These are phyloP conservation scores for Fulica atra DNA, from an alignment of 2,113 vertebrate species.

Conservation along the genomic window DNA sequence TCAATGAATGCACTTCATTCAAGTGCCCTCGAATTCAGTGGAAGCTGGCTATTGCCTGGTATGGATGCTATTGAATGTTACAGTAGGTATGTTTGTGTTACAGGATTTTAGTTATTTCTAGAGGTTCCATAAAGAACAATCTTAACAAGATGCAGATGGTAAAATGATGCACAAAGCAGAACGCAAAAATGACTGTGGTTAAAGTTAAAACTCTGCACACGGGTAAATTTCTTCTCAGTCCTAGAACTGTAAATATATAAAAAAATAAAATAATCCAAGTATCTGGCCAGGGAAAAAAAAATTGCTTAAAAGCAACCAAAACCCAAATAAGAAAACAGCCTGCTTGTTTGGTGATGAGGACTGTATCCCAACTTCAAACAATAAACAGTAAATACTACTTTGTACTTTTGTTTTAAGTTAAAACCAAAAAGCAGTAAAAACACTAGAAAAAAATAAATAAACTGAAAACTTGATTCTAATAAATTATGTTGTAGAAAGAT, in stretches of 20 bases:
- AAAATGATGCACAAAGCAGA: constrained; percentile 28
- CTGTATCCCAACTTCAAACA: constrained; percentile 20
- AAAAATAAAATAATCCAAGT: neutral
- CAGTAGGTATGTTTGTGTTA: constrained; percentile 14
- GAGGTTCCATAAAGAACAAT: constrained; percentile 23
- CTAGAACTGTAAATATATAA: neutral
- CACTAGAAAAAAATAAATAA: constrained; percentile 47
- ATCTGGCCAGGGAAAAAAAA: neutral
- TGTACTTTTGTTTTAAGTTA: constrained; percentile 44
- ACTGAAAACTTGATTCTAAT: constrained; percentile 41
- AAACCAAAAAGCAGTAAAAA: constrained; percentile 49
- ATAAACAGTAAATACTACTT: constrained; percentile 37
- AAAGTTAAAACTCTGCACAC: neutral
- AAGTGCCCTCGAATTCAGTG: neutral
- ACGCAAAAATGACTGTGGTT: constrained; percentile 15
- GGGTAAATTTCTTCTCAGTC: neutral
- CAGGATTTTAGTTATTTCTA: constrained; percentile 19
- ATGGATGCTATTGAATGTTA: neutral
- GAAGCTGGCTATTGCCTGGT: neutral
- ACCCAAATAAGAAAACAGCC: neutral
- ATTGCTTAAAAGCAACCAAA: neutral
- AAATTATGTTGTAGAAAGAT: constrained; percentile 26
- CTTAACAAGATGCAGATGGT: constrained; percentile 52
- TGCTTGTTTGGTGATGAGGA: constrained; percentile 18
- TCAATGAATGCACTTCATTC: neutral